Conservation (phyloP, 2,113 vertebrate species). For the Indri indri region DNA sequence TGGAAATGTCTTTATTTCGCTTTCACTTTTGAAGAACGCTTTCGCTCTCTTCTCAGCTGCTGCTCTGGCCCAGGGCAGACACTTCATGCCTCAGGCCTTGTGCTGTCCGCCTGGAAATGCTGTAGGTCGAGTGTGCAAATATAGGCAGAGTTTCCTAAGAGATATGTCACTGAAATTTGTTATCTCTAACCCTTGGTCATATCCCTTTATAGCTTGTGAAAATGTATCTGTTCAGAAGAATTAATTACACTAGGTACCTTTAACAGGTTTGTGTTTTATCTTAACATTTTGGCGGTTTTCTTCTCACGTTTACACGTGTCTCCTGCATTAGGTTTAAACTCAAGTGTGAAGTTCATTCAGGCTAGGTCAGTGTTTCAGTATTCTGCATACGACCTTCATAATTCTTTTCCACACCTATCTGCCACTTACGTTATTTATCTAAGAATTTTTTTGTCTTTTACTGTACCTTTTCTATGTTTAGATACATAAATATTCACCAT, state of each 20-base stretch:
- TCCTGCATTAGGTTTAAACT: background rate
- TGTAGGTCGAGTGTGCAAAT: background rate
- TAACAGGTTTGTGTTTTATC: background rate
- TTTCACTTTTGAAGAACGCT: background rate
- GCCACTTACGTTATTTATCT: background rate
- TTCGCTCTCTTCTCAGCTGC: background rate
- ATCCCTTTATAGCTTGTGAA: background rate
- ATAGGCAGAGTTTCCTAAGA: background rate
- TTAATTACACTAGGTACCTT: background rate
- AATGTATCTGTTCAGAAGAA: background rate
- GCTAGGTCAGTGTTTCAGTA: background rate
- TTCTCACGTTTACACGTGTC: rapidly evolving
- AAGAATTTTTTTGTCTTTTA: too few relatives aligned
- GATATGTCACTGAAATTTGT: background rate
- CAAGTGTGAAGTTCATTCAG: background rate
- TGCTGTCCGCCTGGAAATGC: background rate
- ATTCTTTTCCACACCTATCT: background rate
- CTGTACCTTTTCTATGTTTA: too few relatives aligned
- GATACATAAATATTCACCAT: too few relatives aligned
- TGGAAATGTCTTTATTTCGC: background rate
- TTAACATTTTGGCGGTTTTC: background rate
- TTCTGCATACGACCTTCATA: background rate
- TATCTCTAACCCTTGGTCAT: background rate
- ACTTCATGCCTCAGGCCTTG: background rate
- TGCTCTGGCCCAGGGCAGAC: background rate